Conservation (phyloP, 2,888 invertebrate species). For the Folsomia manolachei region DNA sequence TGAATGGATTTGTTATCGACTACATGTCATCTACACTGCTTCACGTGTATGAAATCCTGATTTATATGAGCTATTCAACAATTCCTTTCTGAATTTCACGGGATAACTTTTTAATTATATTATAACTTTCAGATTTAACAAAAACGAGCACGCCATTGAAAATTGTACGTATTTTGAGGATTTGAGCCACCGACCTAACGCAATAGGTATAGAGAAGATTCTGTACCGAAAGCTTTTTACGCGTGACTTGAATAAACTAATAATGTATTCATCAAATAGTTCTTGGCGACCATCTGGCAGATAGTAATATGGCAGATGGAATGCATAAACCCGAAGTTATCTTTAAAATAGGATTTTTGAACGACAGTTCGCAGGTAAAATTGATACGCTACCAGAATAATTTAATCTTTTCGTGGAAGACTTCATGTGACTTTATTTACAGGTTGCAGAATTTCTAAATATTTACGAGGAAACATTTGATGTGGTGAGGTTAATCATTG, state of each 20-base stretch:
- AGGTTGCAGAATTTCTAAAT: slow-evolving; percentile 67
- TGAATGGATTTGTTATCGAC: slow-evolving; percentile 59
- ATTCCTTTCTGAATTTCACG: no score
- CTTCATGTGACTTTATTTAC: slow-evolving; percentile 51
- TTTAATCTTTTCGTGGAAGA: background rate
- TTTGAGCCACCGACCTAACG: slow-evolving; percentile 65
- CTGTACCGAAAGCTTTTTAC: no score
- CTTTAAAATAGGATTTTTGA: slow-evolving; percentile 89
- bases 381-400: no score
- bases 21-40: slow-evolving; percentile 66
- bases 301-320: slow-evolving; percentile 88
- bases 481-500: slow-evolving; percentile 59
- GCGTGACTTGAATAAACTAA: no score
- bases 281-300: slow-evolving; percentile 89
- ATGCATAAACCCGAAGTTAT: slow-evolving; percentile 62
- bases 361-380: slow-evolving; percentile 63
- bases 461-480: slow-evolving; percentile 79
- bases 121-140: slow-evolving; percentile 42
- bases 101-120: no score
- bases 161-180: slow-evolving; percentile 48
- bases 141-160: slow-evolving; percentile 42
- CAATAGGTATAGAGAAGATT: no score
- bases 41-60: slow-evolving; percentile 63
- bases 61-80: background rate
- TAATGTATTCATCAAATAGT: no score